Base-by-base conservation (phyloP, 2,888 invertebrate genomes). In the Apamea anceps region DNA sequence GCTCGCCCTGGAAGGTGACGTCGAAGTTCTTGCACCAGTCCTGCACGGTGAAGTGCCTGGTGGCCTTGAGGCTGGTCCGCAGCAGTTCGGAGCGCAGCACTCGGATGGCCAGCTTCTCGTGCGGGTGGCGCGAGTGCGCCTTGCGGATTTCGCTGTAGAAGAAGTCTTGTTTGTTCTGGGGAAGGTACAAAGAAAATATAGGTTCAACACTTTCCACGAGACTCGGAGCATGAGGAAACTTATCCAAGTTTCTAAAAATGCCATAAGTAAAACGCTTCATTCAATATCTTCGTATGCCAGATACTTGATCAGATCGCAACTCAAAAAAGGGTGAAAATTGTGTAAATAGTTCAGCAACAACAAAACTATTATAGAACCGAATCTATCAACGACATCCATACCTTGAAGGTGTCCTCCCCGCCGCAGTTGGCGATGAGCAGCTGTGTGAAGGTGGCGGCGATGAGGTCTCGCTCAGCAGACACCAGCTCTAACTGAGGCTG, bases 21-120 rank as follows among this genome's bases (percentile, higher is more conserved):
- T 99, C 99, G 94, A 99, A 99, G 97, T 98, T 99, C 93, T 98
- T 98, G 95, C 99, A 99, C 99, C 99, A 99, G 96, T 99, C 99
- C 77, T 98, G 98, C n/a, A 98, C 98, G 97, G 97, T 97, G 96
- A 99, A 99, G 92, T 98, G 98, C 91, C 98, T 98, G 2, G 99
- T 99, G 67, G 98, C 98, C 95, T 99, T 99, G 97, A 99, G 98
- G 92, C 98, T 98, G 91, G 98, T 98, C 93, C 99, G 98, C 75
- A 99, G 95, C 78, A 99, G 97, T 90, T 98, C 98, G 45, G 98
- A 98, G 76, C 99, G 97, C 85, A 98, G 97, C 80, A 99, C 98
- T 94, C 98, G 98, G 94, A 99, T 97, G 28, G 98, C 97, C 71
- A 99, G 95, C 94, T 98, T 98, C 92, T 99, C 99, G 95, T 99